Base-by-base conservation (phyloP, 2,797 vertebrate species). In the Catamblyrhynchus diadema region DNA sequence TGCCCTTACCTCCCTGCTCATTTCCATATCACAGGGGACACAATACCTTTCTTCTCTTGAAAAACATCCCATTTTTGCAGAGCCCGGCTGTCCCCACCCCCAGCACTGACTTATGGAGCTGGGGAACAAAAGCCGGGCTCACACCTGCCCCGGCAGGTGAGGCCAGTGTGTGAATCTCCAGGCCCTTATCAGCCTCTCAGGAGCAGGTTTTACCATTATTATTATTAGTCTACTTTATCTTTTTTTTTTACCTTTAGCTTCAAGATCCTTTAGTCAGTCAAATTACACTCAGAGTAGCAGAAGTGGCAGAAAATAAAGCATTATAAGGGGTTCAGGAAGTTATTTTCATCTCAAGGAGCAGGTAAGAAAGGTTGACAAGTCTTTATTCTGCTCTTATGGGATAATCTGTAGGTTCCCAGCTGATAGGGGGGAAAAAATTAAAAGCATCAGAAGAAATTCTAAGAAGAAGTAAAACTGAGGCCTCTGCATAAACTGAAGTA, bases 1-100 rank as follows among this genome's bases (percentile, higher is more conserved):
- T 88, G 85, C 70, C 60, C 93, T 94, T 39, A 79, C 88, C 84
- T 91, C 62, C 44, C 77, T 0, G 1, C 64, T 93, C 67, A 95
- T 96, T 94, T 97, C 93, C 95, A 88, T 94, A 96, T 96, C 93
- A 92, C 82, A 96, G 83, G 75, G 81, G 81, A 87, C 71, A 88
- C 86, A 90, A 53, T 73, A 79, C 84, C 86, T 80, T 93, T 93
- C 35, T 95, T 94, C 90, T 71, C 79, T 50, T 37, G 72, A 81
- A 96, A 94, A 88, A 90, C 9, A 44, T 57, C 45, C 94, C 72
- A 67, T 85, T 94, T 96, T 89, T 86, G 89, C 89, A 70, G 54
- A 70, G 35, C 50, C n/a, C 4, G 2, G 56, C 39, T 35, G 69
- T 73, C 67, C 66, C 42, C 44, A 72, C 66, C 83, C 78, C 70